Evolutionary conservation across 2,797 vertebrate genomes (phyloP), one percentile per base, ranked within the genome.

Genomic region (Hoplostethus mediterraneus): DNA sequence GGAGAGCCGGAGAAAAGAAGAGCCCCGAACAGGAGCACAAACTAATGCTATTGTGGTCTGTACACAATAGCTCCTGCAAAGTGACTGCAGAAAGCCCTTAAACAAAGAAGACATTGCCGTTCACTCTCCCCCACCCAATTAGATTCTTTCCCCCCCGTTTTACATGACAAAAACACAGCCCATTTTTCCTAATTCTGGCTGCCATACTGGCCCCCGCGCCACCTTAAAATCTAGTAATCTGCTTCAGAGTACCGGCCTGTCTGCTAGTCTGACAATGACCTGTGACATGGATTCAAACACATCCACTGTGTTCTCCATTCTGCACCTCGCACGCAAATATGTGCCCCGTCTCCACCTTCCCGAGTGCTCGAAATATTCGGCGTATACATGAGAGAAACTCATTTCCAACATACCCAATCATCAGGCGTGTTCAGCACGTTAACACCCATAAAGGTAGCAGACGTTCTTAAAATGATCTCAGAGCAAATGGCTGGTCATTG

Each of bases 1-100:
- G 78, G 87, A 90, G 85, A 62, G 8, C 88, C 83, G 54, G 80
- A 94, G 95, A 93, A 95, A 94, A 93, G 93, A 93, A 79, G 86
- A 87, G 82, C 83, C 79, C 76, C 71, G 91, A 86, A 91, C 90
- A 90, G 85, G 86, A 90, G 93, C 94, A 93, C 93, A 93, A 95
- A 95, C 94, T 95, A 95, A 96, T 94, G 91, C 95, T 92, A 95
- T 95, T 96, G 95, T 96, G 87, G 91, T 79, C 81, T 83, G 85
- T 85, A 87, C 93, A 96, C 96, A 96, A 96, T 94, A 90, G 93
- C 74, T 86, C 91, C 90, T 86, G 92, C 89, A 91, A 95, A 96
- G 94, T 95, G 94, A 95, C 95, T 95, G 93, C 91, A 81, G 87
- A 94, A 89, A 92, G 92, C 87, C 90, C 90, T 93, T 94, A 95